Base-by-base conservation (phyloP, 2,113 vertebrate species). In the Cranoglanis bouderius region DNA sequence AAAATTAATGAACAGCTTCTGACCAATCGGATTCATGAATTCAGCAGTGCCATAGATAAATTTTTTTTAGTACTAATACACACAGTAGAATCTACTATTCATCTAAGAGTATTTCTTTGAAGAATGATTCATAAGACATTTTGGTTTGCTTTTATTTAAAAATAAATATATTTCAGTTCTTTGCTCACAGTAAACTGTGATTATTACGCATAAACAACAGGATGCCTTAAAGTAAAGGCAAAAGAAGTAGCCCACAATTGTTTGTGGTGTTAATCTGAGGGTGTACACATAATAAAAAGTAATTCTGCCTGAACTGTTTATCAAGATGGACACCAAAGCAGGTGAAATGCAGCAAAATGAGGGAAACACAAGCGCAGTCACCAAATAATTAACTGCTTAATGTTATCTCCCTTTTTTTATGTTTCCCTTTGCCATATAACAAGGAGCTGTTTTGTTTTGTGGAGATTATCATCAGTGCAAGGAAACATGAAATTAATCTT, bases 401-500 rank as follows among this genome's bases (percentile, higher is more conserved):
- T 91, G 74, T 18, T 63, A 82, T 77, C 26, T 70, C 18, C 32
- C 1, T n/a, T 6, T 63, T 63, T 35, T 84, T 49, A 61, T 74
- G 82, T 83, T 78, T 61, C 35, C 51, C 29, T n/a, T 84, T 26
- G n/a, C 85, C 26, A 4, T 75, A 70, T 85, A 88, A 85, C 46
- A 80, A 38, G 61, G 38, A 35, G 51, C 40, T 53, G 4, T 35
- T 51, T 87, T 84, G 74, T 87, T 90, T 70, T 80, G 53, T 70
- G 81, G 35, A 81, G 57, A 90, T 74, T 29, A 63, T 35, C 19
- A 78, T 87, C 88, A 85, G 49, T 55, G 57, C 63, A 88, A 72
- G 63, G 85, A 85, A 87, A 89, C 46, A 82, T 91, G 82, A 26
- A 70, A 84, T 57, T 46, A 87, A 67, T 70, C 74, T 84, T 84